Evolutionary conservation across 1,140 invertebrate species (phyloP).

Genomic region (Spodoptera litura): DNA sequence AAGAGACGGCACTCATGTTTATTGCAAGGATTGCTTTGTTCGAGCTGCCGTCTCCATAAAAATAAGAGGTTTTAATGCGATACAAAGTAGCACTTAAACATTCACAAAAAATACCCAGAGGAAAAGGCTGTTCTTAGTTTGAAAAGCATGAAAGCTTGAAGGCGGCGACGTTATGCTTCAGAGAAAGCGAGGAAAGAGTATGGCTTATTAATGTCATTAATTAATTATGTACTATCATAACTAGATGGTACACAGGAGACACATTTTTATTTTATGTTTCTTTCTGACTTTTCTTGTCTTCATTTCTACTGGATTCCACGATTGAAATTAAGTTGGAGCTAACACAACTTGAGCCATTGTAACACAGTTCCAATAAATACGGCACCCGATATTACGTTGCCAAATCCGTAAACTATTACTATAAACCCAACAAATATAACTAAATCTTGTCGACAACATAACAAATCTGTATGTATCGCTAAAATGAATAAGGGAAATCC

Average conservation of each 20-base stretch:
- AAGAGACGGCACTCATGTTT: conserved; percentile 35
- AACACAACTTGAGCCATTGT: background rate
- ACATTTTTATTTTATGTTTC: background rate
- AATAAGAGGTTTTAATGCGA: conserved; percentile 37
- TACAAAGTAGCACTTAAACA: conserved; percentile 33
- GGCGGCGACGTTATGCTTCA: background rate
- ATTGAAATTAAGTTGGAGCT: background rate
- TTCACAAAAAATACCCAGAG: conserved; percentile 29
- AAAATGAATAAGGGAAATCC: no score
- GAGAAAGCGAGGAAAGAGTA: background rate
- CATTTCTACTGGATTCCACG: no score
- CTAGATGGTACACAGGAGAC: conserved; percentile 9
- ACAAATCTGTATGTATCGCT: no score
- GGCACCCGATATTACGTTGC: no score
- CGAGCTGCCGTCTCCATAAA: conserved; percentile 1
- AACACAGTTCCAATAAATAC: no score
- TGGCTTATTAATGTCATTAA: conserved; percentile 3
- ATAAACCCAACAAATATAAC: no score
- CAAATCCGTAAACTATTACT: no score
- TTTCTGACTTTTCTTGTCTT: no score
- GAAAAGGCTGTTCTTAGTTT: conserved; percentile 11
- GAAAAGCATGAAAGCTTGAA: conserved; percentile 12
- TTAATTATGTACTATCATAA: background rate
- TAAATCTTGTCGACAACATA: no score
- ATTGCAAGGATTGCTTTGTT: conserved; percentile 40